Percentiles rank a stretch among this genome's conserved stretches.
Evolutionary conservation across 1,140 invertebrate genomes (phyloP).

Genomic region (Pissodes strobi): DNA sequence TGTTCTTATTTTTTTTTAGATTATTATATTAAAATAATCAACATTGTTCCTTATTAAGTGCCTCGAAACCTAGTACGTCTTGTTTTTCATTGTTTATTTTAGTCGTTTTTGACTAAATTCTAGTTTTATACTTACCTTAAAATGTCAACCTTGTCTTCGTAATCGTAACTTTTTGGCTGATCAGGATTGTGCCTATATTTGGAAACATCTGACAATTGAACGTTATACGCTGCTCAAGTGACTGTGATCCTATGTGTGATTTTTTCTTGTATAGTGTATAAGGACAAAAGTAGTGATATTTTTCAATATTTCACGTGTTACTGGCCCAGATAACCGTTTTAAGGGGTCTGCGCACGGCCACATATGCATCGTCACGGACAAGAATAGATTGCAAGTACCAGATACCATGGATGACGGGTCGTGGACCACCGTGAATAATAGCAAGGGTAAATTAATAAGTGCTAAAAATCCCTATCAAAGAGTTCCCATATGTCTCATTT

Average conservation of each 20-base stretch:
- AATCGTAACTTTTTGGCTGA: not conserved
- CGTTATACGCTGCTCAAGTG: constrained; percentile 10
- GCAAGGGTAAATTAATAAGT: constrained; percentile 30
- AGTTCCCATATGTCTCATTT: constrained; percentile 12
- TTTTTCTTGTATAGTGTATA: not conserved
- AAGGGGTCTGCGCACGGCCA: constrained; percentile 35
- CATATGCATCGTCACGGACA: constrained; percentile 42
- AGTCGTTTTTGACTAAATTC: not conserved
- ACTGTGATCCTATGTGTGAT: constrained; percentile 35
- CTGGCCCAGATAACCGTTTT: constrained; percentile 34
- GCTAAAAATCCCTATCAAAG: not conserved
- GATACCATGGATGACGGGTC: constrained; percentile 35
- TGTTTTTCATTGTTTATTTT: not conserved
- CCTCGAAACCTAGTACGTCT: not conserved
- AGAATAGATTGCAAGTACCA: constrained; percentile 38
- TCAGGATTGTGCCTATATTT: constrained; percentile 25
- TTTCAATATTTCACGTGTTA: constrained; percentile 12
- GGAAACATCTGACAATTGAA: constrained; percentile 16
- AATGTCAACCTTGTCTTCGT: constrained; percentile 15
- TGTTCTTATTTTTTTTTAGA: not conserved
- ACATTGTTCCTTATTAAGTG: constrained; percentile 17
- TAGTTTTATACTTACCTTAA: not conserved
- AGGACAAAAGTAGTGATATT: not conserved
- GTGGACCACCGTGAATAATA: constrained; percentile 34
- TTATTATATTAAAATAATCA: constrained; percentile 17